phyloP scores from a whole-genome alignment of 2,113 vertebrate species.

The Anolis carolinensis region DNA sequence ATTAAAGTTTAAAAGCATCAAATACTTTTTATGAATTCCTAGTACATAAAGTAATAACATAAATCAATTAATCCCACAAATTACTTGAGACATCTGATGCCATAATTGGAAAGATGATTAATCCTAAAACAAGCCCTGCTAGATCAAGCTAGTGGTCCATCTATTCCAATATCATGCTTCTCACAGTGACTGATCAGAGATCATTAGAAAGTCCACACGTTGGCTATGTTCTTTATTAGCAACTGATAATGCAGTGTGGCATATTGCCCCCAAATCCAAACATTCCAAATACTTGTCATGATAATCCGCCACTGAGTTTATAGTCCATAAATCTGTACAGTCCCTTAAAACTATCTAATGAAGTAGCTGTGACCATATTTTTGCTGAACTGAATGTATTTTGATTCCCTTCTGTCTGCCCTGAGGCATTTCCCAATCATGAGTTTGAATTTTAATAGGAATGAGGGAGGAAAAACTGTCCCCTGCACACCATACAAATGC shows the following conservation, averaged over 20 bases:
- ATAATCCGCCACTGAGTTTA: neutral
- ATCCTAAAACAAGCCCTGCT: neutral
- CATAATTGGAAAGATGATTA: neutral
- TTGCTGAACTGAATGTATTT: neutral
- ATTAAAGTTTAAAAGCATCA: conserved; percentile 35
- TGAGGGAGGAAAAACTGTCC: neutral
- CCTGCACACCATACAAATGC: neutral
- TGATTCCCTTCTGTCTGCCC: neutral
- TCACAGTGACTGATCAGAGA: neutral
- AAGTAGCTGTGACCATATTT: neutral
- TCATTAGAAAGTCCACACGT: neutral
- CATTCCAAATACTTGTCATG: neutral
- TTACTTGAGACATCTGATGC: neutral
- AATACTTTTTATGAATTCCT: conserved; percentile 42
- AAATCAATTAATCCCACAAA: too few relatives aligned
- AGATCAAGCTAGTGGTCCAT: neutral
- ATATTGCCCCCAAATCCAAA: neutral
- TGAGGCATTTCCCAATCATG: too few relatives aligned
- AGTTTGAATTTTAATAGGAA: neutral
- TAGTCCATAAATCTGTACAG: neutral
- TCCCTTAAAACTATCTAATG: neutral
- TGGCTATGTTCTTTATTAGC: neutral
- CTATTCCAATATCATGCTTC: neutral
- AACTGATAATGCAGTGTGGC: neutral
- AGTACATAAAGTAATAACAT: neutral